A percentile compares a stretch with the other conserved stretches of the same genome.
These are phyloP conservation scores for Steinernema khuongi DNA, from an alignment of 1,140 invertebrate species.

Conservation along the genomic window DNA sequence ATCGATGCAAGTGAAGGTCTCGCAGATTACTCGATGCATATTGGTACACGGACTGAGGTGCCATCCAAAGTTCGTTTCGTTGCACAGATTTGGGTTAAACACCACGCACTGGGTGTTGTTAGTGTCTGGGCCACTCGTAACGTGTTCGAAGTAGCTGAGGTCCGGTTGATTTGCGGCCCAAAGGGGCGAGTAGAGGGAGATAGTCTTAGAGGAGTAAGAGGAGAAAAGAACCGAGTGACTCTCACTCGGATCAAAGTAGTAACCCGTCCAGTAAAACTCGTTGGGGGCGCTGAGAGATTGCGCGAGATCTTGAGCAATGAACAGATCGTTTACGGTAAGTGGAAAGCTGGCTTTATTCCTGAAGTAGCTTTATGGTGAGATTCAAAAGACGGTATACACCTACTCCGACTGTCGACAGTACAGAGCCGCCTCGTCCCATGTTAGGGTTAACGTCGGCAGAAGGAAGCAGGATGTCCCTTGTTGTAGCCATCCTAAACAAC, in stretches of 20 bases:
- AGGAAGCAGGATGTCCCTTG: neutral
- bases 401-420: neutral
- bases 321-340: neutral
- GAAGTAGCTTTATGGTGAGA: neutral
- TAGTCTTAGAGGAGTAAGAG: neutral
- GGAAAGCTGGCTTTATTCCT: slow-evolving; percentile 1
- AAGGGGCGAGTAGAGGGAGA: neutral
- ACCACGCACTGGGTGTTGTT: neutral
- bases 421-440: neutral
- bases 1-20: slow-evolving; percentile 24
- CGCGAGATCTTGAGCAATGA: slow-evolving; percentile 6
- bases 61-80: slow-evolving; percentile 21
- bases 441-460: neutral
- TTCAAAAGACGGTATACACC: neutral
- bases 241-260: slow-evolving; percentile 8
- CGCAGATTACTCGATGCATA: neutral
- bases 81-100: neutral
- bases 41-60: neutral
- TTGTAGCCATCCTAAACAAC: neutral
- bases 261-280: slow-evolving; percentile 8
- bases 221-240: neutral
- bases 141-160: neutral
- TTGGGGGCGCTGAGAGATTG: neutral
- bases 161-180: neutral
- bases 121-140: neutral